phyloP scores from a whole-genome alignment of 2,888 invertebrate genomes.

The Phlogophora meticulosa region DNA sequence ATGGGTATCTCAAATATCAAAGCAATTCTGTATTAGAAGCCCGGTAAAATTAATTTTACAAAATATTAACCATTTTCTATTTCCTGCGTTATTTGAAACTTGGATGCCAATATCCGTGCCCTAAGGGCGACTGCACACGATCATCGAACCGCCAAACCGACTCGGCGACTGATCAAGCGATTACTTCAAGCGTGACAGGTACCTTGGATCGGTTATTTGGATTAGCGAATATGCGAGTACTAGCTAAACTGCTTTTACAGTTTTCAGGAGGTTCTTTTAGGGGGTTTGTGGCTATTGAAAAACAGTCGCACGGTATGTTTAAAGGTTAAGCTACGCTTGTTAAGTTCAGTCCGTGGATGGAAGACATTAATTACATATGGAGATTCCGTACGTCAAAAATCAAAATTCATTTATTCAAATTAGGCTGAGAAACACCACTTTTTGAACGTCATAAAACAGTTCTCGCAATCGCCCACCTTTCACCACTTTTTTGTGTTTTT shows the following conservation, averaged over 20 bases:
- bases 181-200: slow-evolving; percentile 26
- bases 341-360: too few species aligned
- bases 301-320: too few species aligned
- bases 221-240: neutral
- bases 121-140: slow-evolving; percentile 37
- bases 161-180: slow-evolving; percentile 18
- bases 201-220: slow-evolving; percentile 10
- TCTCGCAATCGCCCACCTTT: too few species aligned
- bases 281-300: too few species aligned
- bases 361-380: too few species aligned
- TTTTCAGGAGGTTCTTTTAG: neutral
- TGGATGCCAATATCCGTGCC: slow-evolving; percentile 37
- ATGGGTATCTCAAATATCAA: neutral
- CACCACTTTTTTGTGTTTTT: too few species aligned
- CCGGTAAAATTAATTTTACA: slow-evolving; percentile 13
- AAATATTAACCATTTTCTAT: slow-evolving; percentile 32
- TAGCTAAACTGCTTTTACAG: slow-evolving; percentile 14
- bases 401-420: too few species aligned
- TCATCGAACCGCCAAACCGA: slow-evolving; percentile 19
- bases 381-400: too few species aligned
- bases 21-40: neutral
- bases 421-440: too few species aligned
- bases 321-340: too few species aligned
- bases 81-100: slow-evolving; percentile 42
- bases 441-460: too few species aligned